Percentiles rank a stretch among this genome's conserved stretches.
Evolutionary conservation across 2,113 vertebrate species (phyloP).

Genomic region (Arenaria interpres): DNA sequence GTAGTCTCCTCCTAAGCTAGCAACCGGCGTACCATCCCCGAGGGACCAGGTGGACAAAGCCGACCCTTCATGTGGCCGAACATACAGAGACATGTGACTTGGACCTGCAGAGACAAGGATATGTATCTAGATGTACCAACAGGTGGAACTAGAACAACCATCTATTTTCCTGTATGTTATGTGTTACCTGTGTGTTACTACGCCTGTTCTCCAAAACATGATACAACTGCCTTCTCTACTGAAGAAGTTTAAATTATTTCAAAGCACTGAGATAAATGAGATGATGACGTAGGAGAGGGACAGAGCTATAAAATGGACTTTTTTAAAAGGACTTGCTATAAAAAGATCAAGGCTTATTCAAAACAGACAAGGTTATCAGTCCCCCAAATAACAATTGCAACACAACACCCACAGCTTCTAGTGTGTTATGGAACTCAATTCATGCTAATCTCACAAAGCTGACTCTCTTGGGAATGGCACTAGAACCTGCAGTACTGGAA

Average conservation of each 20-base stretch:
- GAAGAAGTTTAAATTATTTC: not conserved
- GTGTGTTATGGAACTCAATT: not conserved
- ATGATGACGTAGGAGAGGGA: not conserved
- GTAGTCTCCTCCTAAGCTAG: constrained; percentile 87
- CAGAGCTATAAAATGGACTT: not conserved
- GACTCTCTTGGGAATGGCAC: not conserved
- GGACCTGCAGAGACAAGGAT: constrained; percentile 78
- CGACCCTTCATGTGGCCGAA: constrained; percentile 79
- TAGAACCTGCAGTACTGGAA: not conserved
- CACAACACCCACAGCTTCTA: not conserved
- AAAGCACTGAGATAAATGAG: not conserved
- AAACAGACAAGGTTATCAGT: not conserved
- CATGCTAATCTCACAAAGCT: not conserved
- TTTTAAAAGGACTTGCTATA: not conserved
- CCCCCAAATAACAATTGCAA: not conserved
- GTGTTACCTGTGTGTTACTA: too few species aligned
- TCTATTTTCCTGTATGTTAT: not conserved
- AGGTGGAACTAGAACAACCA: not conserved
- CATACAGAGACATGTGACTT: constrained; percentile 92
- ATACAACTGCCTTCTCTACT: not conserved
- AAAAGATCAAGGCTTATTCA: not conserved
- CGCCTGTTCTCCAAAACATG: accelerated
- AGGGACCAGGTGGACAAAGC: constrained; percentile 89
- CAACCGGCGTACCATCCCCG: constrained; percentile 82
- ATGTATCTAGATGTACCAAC: accelerated